A percentile compares a stretch with the other conserved stretches of the same genome.
phyloP scores from a whole-genome alignment of 2,888 invertebrate genomes.

The Trachelus troglodyta region DNA sequence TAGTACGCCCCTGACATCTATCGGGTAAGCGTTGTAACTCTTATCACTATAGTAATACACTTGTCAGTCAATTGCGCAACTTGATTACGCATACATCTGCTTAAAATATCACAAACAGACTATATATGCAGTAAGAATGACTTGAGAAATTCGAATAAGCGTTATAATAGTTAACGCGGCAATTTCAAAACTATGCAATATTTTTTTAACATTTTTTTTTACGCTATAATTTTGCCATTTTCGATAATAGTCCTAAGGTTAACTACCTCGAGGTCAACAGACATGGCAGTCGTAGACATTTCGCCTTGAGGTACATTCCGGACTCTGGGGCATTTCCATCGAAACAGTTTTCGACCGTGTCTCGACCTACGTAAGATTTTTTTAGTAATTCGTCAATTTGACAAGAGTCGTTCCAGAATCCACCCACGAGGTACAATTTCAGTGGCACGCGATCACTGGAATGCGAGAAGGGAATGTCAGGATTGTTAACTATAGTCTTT shows the following conservation, averaged over 20 bases:
- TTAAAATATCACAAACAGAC: neutral
- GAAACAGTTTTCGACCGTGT: neutral
- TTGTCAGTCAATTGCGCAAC: neutral
- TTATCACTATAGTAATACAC: neutral
- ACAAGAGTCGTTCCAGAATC: neutral
- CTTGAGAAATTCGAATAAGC: neutral
- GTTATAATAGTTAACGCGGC: no score
- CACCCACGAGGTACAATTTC: neutral
- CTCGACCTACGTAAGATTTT: neutral
- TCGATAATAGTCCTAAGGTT: neutral
- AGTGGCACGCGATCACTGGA: constrained; percentile 1
- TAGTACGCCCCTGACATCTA: neutral
- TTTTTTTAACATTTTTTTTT: no score
- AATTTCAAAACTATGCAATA: no score
- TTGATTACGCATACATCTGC: neutral
- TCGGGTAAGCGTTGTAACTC: neutral
- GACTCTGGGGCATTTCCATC: neutral
- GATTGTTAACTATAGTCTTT: neutral
- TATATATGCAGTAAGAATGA: neutral
- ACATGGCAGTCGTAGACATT: neutral
- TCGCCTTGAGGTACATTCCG: neutral
- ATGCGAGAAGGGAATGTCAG: neutral
- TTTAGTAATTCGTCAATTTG: neutral
- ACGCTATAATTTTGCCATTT: neutral
- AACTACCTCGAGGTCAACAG: constrained; percentile 3